Evolutionary conservation across 2,888 invertebrate genomes (phyloP), one percentile per base, ranked within the genome.

Genomic region (Marasmarcha lunaedactyla): DNA sequence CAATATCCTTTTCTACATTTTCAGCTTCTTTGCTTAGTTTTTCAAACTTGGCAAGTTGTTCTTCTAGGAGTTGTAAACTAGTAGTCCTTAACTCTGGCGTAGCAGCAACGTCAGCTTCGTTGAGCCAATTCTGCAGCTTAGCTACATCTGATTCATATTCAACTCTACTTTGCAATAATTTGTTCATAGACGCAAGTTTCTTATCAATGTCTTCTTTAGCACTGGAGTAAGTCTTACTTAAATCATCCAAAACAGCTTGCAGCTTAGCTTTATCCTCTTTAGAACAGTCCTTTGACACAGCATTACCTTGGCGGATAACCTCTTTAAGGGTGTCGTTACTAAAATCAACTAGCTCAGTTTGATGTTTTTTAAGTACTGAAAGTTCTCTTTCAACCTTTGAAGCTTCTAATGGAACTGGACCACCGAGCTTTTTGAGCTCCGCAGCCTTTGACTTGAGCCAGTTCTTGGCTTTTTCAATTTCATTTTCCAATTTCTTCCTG

Each of bases 71-170:
- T 50, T 93, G 93, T 13, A 94, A 84, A 55, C 90, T 93, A 1
- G 93, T 89, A 13, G 91, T 88, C 34, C 93, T 87, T 2, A 95
- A 79, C 57, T 95, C 94, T 25, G 91, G 88, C 7, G 92, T 90
- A 1, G 93, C 90, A 2, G 93, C 91, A 1, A 93, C 92, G 69
- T 96, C 95, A 15, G 94, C 94, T 73, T 97, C 93, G 50, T 93
- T 92, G 30, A 96, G 81, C 97, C 97, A 97, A 52, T 92, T 89
- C 47, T 92, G 89, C 59, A 94, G 90, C 54, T 90, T 90, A 42
- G 92, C 90, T 36, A 93, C 85, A 44, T 93, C 91, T 34, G 86
- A 86, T 71, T 97, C 97, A 53, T 95, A 94, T 36, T 90, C 87
- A 55, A 89, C 91, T 44, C 96, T 87, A 10, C 90, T 90, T 63